Conservation (phyloP, 2,113 vertebrate genomes). For the Macquaria australasica region DNA sequence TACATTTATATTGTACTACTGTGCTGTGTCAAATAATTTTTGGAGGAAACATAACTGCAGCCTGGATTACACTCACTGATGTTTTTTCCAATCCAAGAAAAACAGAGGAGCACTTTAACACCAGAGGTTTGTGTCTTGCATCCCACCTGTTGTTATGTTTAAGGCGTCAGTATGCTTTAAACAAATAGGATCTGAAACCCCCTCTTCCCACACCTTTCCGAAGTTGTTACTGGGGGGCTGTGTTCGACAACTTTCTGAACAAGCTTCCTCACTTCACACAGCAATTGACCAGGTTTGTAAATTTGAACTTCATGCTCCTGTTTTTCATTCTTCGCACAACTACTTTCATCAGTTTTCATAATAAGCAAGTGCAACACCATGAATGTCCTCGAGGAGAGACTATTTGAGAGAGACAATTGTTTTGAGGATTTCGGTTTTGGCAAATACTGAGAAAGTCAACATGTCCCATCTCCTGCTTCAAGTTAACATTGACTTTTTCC, state of each 20-base stretch:
- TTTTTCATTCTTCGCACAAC: no score
- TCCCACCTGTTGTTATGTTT: neutral
- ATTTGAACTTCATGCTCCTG: neutral
- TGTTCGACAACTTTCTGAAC: neutral
- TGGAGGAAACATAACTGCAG: neutral
- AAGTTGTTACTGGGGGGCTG: neutral
- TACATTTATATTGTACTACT: neutral
- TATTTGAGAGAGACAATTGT: no score
- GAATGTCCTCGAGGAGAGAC: no score
- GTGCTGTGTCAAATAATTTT: neutral
- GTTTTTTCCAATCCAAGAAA: neutral
- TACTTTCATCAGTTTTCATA: no score
- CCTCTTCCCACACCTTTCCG: neutral
- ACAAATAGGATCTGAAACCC: neutral
- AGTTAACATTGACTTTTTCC: neutral
- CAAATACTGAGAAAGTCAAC: neutral
- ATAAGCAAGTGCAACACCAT: no score
- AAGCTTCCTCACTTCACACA: no score
- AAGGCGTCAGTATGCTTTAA: neutral
- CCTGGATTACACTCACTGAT: neutral
- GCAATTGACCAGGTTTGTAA: no score
- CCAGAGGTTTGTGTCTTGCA: neutral
- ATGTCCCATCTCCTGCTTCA: neutral
- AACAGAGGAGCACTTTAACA: neutral
- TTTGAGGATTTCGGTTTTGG: neutral